Base-by-base conservation (phyloP, 2,888 invertebrate species). In the Agonopterix arenella region DNA sequence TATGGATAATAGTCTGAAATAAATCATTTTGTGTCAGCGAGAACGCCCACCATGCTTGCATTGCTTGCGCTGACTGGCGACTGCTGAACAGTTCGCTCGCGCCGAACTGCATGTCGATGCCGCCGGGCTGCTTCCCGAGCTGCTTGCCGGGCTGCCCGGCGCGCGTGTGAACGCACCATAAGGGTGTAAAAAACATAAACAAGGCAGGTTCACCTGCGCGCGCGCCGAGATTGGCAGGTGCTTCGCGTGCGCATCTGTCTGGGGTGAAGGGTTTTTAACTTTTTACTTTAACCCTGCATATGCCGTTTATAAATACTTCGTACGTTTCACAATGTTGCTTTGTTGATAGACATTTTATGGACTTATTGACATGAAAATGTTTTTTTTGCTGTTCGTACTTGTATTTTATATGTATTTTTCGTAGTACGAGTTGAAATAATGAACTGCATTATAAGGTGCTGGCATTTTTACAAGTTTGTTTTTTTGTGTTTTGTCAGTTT, bases 221-320 rank as follows among this genome's bases (percentile, higher is more conserved):
- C 59, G 65, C 70, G 79, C 82, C 70, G 43, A 77, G 88, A 88
- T 88, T 86, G 84, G 86, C 86, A 86, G 88, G 88, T 86, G 86
- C 64, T 56, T 60, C 62, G 64, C 59, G 58, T 54, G 61, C 62
- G 70, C 83, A 84, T 81, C 82, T 85, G 84, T 81, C 70, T 55
- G 18, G 28, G 46, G 46, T n/a, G 46, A 37, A 46, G 46, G 46
- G 40, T 40, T 47, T n/a, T 41, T 46, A 37, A 43, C 48, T 47
- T 42, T 45, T 45, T 53, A 44, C 47, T 45, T 49, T 36, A 51
- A 44, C 46, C 48, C 16, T 45, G 54, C 58, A 58, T 52, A 56
- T 58, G 58, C 44, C 51, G 51, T 11, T 41, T 52, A 51, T 47
- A 52, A 50, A 56, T 58, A 50, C 50, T 11, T 48, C 18, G 7